Evolutionary conservation across 30 jellyfish, hydroid and myxozoan genomes (phyloP).

Genomic region (Calvadosia cruxmelitensis): DNA sequence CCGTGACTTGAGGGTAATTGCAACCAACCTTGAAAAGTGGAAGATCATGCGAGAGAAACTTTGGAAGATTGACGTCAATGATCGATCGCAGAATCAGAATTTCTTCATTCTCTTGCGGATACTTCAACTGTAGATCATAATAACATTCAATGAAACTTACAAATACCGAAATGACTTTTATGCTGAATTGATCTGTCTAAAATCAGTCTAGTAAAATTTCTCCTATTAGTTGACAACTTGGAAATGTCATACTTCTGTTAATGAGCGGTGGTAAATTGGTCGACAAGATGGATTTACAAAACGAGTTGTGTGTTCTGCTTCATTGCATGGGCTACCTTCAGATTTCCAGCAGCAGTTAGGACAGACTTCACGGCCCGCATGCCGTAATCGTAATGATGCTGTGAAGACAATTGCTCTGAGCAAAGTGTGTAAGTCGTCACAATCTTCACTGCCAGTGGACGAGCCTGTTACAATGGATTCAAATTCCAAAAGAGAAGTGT

Average conservation of each 20-base stretch:
- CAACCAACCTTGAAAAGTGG: slow-evolving; percentile 78
- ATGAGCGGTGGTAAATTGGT: too few relatives aligned
- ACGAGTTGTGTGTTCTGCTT: too few relatives aligned
- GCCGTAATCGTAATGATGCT: slow-evolving; percentile 96
- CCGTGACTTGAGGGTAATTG: not conserved
- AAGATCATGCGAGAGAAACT: slow-evolving; percentile 83
- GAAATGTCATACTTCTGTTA: too few relatives aligned
- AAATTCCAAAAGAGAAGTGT: too few relatives aligned
- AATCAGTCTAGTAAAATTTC: too few relatives aligned
- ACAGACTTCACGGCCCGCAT: slow-evolving; percentile 99
- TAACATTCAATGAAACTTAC: too few relatives aligned
- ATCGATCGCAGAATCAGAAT: slow-evolving; percentile 76
- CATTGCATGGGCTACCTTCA: too few relatives aligned
- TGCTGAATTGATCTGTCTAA: too few relatives aligned
- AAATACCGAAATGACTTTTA: too few relatives aligned
- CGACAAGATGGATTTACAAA: too few relatives aligned
- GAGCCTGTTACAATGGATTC: slow-evolving; percentile 61
- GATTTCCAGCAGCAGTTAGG: slow-evolving; percentile 97
- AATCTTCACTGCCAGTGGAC: slow-evolving; percentile 95
- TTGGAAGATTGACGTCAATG: slow-evolving; percentile 95
- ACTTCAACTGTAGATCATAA: slow-evolving; percentile 69
- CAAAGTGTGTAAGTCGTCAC: slow-evolving; percentile 95
- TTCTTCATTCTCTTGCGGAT: slow-evolving; percentile 93
- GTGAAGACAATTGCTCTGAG: slow-evolving; percentile 92
- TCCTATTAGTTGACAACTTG: too few relatives aligned